Base-by-base conservation (phyloP, 2,113 vertebrate species). In the Neodontobutis hainanensis region DNA sequence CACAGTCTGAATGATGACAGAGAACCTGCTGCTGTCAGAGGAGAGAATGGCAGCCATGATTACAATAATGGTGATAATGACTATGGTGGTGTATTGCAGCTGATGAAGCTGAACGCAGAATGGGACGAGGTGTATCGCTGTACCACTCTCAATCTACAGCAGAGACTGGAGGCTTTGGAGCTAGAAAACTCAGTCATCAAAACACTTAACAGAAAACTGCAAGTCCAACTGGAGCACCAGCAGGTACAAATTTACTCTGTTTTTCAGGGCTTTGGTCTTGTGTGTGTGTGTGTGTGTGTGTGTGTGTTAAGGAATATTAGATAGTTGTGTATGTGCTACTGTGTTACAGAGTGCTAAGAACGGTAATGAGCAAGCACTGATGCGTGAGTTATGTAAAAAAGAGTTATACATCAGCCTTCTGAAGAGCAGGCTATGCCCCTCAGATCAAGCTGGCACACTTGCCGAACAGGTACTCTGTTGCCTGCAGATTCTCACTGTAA, bases 41-140 rank as follows among this genome's bases (percentile, higher is more conserved):
- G 47, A 61, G 52, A 58, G 55, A 14, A 27, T n/a, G 8, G 27
- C 61, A 15, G 44, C 59, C 35, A 45, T 63, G 48, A 32, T 36
- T 55, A 15, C 34, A 38, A 59, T n/a, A 15, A 16, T 57, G 19
- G 48, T 77, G 50, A 40, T 50, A 64, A 35, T 69, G 65, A 49
- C 27, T 71, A 38, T 68, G 68, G 40, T 78, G 68, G 6, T 88
- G 57, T 83, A 58, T 79, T 78, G 42, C 80, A 95, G 94, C 84
- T 95, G 83, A 90, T 94, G 93, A 94, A 93, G 81, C 85, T 95
- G 66, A 95, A 94, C 38, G 92, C 92, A 66, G 92, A 95, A 59
- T 95, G 94, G 94, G 93, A 94, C 74, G 91, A 92, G 53, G 91
- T 94, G 63, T 94, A 94, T 68, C 92, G 86, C 64, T 87, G 81